Conservation (phyloP, 2,113 vertebrate species). For the Calypte anna region DNA sequence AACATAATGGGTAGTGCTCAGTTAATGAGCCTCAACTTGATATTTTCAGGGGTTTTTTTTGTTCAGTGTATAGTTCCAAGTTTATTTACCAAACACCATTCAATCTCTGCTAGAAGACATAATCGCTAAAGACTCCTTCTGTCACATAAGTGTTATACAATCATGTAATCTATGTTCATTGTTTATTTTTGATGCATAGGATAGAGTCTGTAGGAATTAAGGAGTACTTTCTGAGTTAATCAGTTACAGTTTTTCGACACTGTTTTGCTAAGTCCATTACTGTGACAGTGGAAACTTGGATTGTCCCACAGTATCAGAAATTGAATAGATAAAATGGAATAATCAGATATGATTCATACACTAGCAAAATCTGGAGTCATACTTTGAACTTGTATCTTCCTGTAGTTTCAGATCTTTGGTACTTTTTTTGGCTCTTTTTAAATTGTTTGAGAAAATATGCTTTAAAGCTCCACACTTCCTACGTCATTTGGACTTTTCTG, state of each 20-base stretch:
- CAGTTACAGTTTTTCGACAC: neutral
- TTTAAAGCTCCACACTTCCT: neutral
- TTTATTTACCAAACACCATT: conserved; percentile 12
- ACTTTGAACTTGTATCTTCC: neutral
- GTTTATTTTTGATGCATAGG: neutral
- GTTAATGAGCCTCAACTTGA: neutral
- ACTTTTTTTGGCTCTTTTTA: neutral
- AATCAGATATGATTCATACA: neutral
- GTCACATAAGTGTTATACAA: neutral
- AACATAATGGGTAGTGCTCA: neutral
- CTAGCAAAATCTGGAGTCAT: neutral
- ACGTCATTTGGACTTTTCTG: neutral
- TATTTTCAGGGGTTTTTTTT: neutral
- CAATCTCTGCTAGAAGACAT: neutral
- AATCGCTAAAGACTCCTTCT: neutral
- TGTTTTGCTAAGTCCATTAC: neutral
- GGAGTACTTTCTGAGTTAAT: neutral
- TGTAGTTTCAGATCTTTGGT: neutral
- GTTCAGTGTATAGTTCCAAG: neutral
- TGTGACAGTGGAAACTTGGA: neutral
- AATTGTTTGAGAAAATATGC: neutral
- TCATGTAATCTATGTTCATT: neutral
- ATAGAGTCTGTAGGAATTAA: neutral
- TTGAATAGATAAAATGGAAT: neutral
- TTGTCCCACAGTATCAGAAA: neutral